Conservation (phyloP, 2,113 vertebrate species). For the Pteronura brasiliensis region DNA sequence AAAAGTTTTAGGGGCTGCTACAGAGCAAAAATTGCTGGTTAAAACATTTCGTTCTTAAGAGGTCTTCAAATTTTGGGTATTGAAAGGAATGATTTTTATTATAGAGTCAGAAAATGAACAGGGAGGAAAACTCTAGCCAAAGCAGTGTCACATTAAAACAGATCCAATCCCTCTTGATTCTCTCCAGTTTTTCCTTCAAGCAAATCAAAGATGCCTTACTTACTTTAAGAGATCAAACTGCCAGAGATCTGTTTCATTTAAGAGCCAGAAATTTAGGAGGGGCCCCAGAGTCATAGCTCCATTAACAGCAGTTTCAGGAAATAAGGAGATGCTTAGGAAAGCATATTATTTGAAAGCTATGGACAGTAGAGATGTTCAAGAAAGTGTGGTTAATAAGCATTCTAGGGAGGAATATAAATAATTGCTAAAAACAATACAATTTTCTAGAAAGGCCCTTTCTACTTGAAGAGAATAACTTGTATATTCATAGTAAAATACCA, state of each 20-base stretch:
- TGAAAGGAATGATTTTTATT: constrained; percentile 30
- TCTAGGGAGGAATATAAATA: not conserved
- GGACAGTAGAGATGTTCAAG: not conserved
- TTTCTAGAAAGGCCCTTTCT: not conserved
- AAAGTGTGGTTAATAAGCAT: not conserved
- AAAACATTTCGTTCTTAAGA: not conserved
- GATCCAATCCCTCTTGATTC: not conserved
- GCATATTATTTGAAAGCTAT: not conserved
- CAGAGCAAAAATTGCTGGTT: not conserved
- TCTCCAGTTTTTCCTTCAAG: constrained; percentile 19
- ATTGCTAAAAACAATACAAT: not conserved
- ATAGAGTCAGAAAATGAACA: constrained; percentile 38
- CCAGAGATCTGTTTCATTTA: not conserved
- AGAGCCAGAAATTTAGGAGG: not conserved
- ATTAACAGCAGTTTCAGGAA: constrained; percentile 2
- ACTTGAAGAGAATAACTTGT: not conserved
- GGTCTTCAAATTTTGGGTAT: not conserved
- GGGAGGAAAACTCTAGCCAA: not conserved
- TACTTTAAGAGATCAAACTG: not conserved
- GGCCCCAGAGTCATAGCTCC: not conserved
- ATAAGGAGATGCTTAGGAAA: not conserved
- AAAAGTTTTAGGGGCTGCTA: not conserved
- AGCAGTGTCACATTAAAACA: constrained; percentile 22
- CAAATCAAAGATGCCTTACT: constrained; percentile 17
- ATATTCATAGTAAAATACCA: not conserved